Conservation (phyloP, 92 coral and sea anemone species). For the Zoanthus solanderi region DNA sequence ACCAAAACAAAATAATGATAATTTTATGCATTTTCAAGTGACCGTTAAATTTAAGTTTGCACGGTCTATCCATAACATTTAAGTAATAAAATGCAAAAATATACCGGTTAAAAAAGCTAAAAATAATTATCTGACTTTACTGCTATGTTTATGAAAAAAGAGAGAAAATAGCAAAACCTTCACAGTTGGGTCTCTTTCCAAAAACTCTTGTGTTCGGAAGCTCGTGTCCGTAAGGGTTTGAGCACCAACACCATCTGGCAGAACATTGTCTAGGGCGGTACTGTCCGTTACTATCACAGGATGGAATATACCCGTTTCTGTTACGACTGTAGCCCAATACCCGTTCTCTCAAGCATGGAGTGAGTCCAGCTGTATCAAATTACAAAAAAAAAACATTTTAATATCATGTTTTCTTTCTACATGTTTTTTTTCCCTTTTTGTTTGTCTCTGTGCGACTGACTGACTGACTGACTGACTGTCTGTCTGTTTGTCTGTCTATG, state of each 20-base stretch:
- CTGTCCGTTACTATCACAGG: conserved; percentile 35
- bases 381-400: not conserved
- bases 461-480: not conserved
- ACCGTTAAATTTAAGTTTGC: too few relatives aligned
- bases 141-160: not conserved
- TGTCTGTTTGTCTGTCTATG: not conserved
- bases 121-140: not conserved
- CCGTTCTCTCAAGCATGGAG: conserved; percentile 41
- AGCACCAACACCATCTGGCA: conserved; percentile 38
- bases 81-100: not conserved
- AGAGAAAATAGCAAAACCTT: not conserved
- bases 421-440: not conserved
- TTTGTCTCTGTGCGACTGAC: not conserved
- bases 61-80: too few relatives aligned
- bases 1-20: too few relatives aligned
- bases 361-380: conserved; percentile 37
- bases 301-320: conserved; percentile 31
- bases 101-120: not conserved
- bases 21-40: too few relatives aligned
- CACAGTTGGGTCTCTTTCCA: conserved; percentile 40
- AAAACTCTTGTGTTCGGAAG: conserved; percentile 32
- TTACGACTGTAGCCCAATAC: conserved; percentile 27
- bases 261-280: conserved; percentile 30
- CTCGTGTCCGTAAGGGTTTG: conserved; percentile 36
- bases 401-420: not conserved